Base-by-base conservation (phyloP, 2,888 invertebrate species). In the Tinea pellionella region DNA sequence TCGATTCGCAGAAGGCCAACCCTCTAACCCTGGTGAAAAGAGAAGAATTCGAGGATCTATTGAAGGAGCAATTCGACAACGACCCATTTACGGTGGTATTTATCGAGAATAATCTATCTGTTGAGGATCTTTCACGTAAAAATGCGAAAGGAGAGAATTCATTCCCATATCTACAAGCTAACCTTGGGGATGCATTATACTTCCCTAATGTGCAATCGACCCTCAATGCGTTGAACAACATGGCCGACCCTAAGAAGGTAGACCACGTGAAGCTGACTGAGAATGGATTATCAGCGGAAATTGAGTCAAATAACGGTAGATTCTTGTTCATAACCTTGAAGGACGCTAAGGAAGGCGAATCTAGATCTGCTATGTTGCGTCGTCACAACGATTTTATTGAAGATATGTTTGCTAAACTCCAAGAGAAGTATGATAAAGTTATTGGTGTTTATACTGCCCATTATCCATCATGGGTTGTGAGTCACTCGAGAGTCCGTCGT, bases 191-290 rank as follows among this genome's bases (percentile, higher is more conserved):
- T 0, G 69, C 86, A 18, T 75, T 88, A 0, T 93, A 92, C 70
- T 76, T 91, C 59, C 89, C 92, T 8, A 87, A 89, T 16, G 94
- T 94, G 0, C 85, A 90, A 53, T 85, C 89, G 62, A 89, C 93
- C 0, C 62, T 91, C 11, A 75, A 78, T 0, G 89, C 88, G 0
- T 67, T 94, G 41, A 84, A 89, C 64, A 77, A 86, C 29, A 67
- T 90, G 6, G 80, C 86, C 0, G 78, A 82, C 7, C 79, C 86
- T 0, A 69, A 74, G 2, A 70, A 73, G 15, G 69, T 73, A 9
- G 77, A 83, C 62, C 71, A 74, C 43, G 78, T 88, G 0, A 75
- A 67, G 7, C 65, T 86, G 0, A 83, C 84, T 0, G 80, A 86
- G 32, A 70, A 78, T 4, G 86, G 85, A 0, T 63, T 86, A 0